Evolutionary conservation across 1,140 invertebrate genomes (phyloP).

Genomic region (Brachionus plicatilis): DNA sequence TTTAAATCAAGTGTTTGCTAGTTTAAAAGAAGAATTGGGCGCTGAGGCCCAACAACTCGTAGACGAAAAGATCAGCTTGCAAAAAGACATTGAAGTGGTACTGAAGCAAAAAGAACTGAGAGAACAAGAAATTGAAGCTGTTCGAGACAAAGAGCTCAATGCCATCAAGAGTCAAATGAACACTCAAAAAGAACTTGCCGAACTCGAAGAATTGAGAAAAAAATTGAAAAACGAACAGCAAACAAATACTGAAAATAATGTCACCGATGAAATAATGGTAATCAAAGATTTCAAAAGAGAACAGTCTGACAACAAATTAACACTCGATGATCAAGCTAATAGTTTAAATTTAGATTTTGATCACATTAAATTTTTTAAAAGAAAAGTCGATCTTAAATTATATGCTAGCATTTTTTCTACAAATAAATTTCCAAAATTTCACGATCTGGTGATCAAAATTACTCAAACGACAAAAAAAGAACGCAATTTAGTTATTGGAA

Average conservation of each 20-base stretch:
- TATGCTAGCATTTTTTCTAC: not conserved
- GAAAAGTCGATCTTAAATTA: not conserved
- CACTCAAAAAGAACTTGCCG: not conserved
- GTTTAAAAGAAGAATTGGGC: not conserved
- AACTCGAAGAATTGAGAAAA: not conserved
- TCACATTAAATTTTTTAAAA: not conserved
- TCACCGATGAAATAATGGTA: not conserved
- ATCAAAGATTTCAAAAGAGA: not conserved
- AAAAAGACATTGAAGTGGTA: not conserved
- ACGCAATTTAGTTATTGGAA: not conserved
- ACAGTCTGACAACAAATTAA: not conserved
- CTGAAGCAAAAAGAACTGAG: not conserved
- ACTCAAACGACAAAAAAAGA: not conserved
- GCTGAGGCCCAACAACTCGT: not conserved
- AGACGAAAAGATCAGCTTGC: not conserved
- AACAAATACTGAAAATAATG: not conserved
- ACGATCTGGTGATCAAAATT: not conserved
- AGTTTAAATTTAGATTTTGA: not conserved
- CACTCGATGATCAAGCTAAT: not conserved
- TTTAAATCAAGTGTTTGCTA: not conserved
- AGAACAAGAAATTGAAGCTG: slow-evolving; percentile 2
- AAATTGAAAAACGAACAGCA: not conserved
- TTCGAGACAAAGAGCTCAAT: not conserved
- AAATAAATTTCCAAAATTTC: not conserved
- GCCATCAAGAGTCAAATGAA: not conserved